A percentile compares a stretch with the other conserved stretches of the same genome.
Evolutionary conservation across 2,888 invertebrate genomes (phyloP).

Genomic region (Julus scanicus): DNA sequence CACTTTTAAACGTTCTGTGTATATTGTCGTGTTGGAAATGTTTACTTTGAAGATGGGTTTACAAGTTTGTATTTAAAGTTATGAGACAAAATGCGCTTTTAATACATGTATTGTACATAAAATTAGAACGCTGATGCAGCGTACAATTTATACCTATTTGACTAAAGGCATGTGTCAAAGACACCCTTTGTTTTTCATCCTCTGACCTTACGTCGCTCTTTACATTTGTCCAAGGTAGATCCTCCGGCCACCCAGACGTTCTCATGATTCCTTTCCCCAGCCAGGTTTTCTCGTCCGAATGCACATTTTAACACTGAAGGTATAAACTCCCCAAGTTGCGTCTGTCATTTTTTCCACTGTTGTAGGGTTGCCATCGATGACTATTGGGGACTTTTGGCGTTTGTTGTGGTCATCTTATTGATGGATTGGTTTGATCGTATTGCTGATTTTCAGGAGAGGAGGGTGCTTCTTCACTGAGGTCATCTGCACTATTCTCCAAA

Average conservation of each 20-base stretch:
- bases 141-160: conserved; percentile 97
- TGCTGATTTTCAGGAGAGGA: conserved; percentile 66
- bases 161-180: conserved; percentile 96
- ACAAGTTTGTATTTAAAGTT: too few species aligned
- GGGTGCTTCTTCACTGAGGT: conserved; percentile 65
- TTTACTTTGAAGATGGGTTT: too few species aligned
- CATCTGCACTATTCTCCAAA: too few species aligned
- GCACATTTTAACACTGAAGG: conserved; percentile 98
- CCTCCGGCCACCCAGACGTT: conserved; percentile 98
- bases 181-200: conserved; percentile 97
- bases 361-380: conserved; percentile 97
- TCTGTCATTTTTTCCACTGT: conserved; percentile 99
- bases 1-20: too few species aligned
- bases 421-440: conserved; percentile 89
- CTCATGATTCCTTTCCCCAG: conserved; percentile 97
- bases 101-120: too few species aligned
- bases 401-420: conserved; percentile 93
- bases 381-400: conserved; percentile 96
- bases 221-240: conserved; percentile 98
- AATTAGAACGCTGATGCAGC: too few species aligned
- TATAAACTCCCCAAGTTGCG: conserved; percentile 94
- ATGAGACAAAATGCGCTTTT: too few species aligned
- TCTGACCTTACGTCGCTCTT: conserved; percentile 96
- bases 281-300: conserved; percentile 94
- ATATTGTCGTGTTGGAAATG: too few species aligned